phyloP scores from a whole-genome alignment of 2,888 invertebrate genomes.

The Lacanobia oleracea region DNA sequence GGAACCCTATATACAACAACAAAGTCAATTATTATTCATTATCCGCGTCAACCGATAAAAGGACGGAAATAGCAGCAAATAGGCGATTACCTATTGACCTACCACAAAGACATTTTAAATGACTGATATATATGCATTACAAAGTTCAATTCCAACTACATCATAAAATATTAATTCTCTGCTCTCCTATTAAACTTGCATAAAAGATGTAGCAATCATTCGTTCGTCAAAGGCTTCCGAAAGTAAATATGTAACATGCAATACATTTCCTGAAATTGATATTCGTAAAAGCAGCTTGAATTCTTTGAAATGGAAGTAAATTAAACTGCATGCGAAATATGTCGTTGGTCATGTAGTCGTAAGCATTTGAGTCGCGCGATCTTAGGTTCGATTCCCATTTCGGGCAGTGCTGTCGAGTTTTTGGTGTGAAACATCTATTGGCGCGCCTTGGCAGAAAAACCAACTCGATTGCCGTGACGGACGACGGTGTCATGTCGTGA shows the following conservation, averaged over 20 bases:
- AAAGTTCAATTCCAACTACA: conserved; percentile 30
- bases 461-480: no score
- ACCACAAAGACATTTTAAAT: conserved; percentile 27
- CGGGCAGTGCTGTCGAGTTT: background rate
- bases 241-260: conserved; percentile 17
- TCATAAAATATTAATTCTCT: conserved; percentile 5
- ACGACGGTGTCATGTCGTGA: no score
- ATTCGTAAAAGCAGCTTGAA: background rate
- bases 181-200: conserved; percentile 7
- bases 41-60: background rate
- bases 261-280: conserved; percentile 13
- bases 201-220: conserved; percentile 19
- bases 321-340: background rate
- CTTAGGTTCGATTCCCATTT: background rate
- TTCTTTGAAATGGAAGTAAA: conserved; percentile 13
- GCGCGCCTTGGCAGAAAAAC: no score
- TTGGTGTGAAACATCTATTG: no score
- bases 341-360: background rate
- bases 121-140: conserved; percentile 7
- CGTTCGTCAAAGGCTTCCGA: conserved; percentile 14
- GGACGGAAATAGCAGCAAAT: conserved; percentile 34
- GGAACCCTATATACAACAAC: conserved; percentile 1
- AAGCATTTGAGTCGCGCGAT: no score
- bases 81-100: conserved; percentile 39
- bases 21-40: conserved; percentile 40